A percentile compares a stretch with the other conserved stretches of the same genome.
These are phyloP conservation scores for Tauraco erythrolophus DNA, from an alignment of 2,113 vertebrate genomes.

Conservation along the genomic window DNA sequence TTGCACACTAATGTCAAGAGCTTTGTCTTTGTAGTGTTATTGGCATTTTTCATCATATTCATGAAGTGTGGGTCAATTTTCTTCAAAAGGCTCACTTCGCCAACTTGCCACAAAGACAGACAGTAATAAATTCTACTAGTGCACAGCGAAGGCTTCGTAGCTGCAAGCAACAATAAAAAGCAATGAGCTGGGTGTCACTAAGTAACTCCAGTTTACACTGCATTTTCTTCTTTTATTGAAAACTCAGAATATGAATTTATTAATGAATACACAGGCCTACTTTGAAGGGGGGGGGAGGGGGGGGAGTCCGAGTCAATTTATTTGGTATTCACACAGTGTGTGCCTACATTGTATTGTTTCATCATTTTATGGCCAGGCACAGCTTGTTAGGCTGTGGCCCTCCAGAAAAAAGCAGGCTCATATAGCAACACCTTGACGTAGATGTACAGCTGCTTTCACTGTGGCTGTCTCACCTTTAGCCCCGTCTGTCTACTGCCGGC, in stretches of 20 bases:
- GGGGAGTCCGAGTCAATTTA: conserved; percentile 84
- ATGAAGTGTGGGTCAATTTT: conserved; percentile 90
- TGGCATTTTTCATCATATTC: conserved; percentile 93
- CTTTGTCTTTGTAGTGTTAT: conserved; percentile 88
- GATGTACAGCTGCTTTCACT: conserved; percentile 96
- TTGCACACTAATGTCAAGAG: conserved; percentile 84
- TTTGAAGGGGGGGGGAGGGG: conserved; percentile 73
- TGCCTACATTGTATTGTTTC: conserved; percentile 87
- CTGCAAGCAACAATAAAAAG: conserved; percentile 90
- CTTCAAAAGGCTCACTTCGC: conserved; percentile 88
- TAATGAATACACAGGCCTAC: conserved; percentile 91
- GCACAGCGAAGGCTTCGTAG: conserved; percentile 84
- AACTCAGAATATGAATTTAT: conserved; percentile 94
- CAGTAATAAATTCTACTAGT: conserved; percentile 89
- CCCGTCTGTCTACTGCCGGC: conserved; percentile 96
- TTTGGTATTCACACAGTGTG: conserved; percentile 89
- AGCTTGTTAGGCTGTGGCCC: conserved; percentile 97
- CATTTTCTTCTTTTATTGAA: conserved; percentile 89
- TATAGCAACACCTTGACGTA: conserved; percentile 95
- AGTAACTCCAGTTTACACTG: conserved; percentile 90
- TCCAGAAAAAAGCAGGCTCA: conserved; percentile 84
- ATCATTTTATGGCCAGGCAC: conserved; percentile 91
- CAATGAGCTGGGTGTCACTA: conserved; percentile 89
- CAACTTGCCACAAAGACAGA: conserved; percentile 89
- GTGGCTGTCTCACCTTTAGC: conserved; percentile 96